A percentile compares a stretch with the other conserved stretches of the same genome.
phyloP scores from a whole-genome alignment of 2,797 vertebrate species.

The Sebastes matsubarae region DNA sequence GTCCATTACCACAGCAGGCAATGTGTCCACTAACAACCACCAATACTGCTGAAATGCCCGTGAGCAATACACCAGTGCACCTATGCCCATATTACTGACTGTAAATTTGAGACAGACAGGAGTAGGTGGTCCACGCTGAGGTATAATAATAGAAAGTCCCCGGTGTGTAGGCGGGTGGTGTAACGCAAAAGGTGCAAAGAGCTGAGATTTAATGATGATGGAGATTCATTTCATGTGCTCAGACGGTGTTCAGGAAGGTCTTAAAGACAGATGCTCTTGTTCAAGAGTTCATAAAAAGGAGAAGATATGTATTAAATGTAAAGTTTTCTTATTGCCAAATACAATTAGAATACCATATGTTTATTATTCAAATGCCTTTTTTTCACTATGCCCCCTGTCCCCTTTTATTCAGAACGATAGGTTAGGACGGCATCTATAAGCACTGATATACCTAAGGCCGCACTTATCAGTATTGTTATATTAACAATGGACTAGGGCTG shows the following conservation, averaged over 20 bases:
- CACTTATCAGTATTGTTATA: background rate
- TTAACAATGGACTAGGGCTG: background rate
- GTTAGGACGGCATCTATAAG: background rate
- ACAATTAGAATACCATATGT: background rate
- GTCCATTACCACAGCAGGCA: background rate
- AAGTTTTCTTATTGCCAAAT: background rate
- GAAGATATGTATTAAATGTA: background rate
- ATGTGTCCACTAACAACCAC: background rate
- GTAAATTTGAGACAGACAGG: constrained; percentile 14
- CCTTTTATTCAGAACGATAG: background rate
- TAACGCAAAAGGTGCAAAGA: constrained; percentile 3
- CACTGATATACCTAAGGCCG: background rate
- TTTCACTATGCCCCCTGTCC: no score
- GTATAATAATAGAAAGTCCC: constrained; percentile 26
- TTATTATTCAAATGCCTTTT: background rate
- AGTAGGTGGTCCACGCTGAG: constrained; percentile 2
- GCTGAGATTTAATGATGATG: constrained; percentile 29
- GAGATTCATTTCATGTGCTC: constrained; percentile 4
- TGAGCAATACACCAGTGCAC: constrained; percentile 18
- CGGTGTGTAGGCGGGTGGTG: constrained; percentile 13
- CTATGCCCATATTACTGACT: background rate
- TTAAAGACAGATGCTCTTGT: constrained; percentile 10
- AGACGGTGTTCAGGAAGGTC: background rate
- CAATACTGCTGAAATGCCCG: constrained; percentile 19
- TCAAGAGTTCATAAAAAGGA: background rate